phyloP scores from a whole-genome alignment of 2,888 invertebrate genomes.

The Erebia aethiops region DNA sequence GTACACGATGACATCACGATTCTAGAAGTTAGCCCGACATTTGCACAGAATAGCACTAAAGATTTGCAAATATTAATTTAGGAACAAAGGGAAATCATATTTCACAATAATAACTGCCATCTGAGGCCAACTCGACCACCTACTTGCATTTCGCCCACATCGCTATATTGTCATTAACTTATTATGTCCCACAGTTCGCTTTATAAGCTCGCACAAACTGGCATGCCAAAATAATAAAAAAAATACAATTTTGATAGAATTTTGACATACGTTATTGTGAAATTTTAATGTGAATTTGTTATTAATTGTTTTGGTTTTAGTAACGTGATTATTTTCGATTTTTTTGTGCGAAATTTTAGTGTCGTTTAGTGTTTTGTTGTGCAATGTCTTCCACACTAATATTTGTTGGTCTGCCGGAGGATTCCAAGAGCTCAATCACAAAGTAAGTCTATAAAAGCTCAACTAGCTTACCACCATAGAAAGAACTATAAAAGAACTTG shows the following conservation, averaged over 20 bases:
- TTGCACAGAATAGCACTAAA: neutral
- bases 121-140: conserved; percentile 59
- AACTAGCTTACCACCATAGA: too few relatives aligned
- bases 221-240: conserved; percentile 49
- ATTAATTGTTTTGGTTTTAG: conserved; percentile 18
- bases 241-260: conserved; percentile 25
- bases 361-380: conserved; percentile 40
- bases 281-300: conserved; percentile 36
- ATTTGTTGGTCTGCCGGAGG: conserved; percentile 82
- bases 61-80: conserved; percentile 19
- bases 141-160: conserved; percentile 67
- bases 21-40: conserved; percentile 8
- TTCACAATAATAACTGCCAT: conserved; percentile 48
- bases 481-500: too few relatives aligned
- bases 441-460: conserved; percentile 56
- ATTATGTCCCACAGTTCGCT: conserved; percentile 58
- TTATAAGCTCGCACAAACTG: conserved; percentile 60
- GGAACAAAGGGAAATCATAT: conserved; percentile 53
- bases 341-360: conserved; percentile 47
- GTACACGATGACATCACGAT: neutral
- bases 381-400: conserved; percentile 85
- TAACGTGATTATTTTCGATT: conserved; percentile 34
- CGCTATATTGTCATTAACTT: conserved; percentile 58
- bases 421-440: conserved; percentile 85
- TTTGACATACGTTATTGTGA: conserved; percentile 30